Evolutionary conservation across 2,888 invertebrate genomes (phyloP), one percentile per base, ranked within the genome.

Genomic region (Calameuta pallipes): DNA sequence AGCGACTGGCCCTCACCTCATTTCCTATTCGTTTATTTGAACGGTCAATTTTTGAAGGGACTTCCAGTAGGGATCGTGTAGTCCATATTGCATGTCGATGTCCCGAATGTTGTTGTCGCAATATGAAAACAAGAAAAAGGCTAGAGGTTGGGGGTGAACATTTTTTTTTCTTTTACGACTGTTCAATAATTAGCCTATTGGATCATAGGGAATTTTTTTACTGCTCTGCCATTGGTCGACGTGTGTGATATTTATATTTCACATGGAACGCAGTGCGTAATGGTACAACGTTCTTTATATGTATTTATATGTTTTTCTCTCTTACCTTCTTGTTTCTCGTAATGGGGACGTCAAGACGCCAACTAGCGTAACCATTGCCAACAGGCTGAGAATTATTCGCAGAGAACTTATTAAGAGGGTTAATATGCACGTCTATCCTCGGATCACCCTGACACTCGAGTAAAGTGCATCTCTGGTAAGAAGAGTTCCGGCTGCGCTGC

Each of bases 371-470:
- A 33, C 71, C 71, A 12, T 3, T 78, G 75, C 78, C 78, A 78
- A 75, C 41, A 35, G 30, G 69, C 34, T 68, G 35, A 15, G 33
- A 75, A 75, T 78, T 78, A 78, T 78, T 78, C 75, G 78, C 73
- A 34, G 78, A 37, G 70, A 75, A 78, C 34, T 78, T 78, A 78
- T 75, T 78, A 78, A 74, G 70, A 69, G 78, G 78, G 75, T 78
- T 71, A 75, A 78, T 70, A 71, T 70, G 78, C 78, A 71, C 78
- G 70, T 78, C 78, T 75, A 71, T 74, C 75, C 75, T 75, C 71
- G 75, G 69, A 77, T 77, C 74, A 56, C 56, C 56, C 23, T 56
- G 56, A 56, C 56, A 56, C 56, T 56, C 71, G 71, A 34, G n/a
- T 3, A 15, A 33, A 31, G 71, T 56, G 56, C 56, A 56, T 56